Base-by-base conservation (phyloP, 1,140 invertebrate species). In the Pinna nobilis region DNA sequence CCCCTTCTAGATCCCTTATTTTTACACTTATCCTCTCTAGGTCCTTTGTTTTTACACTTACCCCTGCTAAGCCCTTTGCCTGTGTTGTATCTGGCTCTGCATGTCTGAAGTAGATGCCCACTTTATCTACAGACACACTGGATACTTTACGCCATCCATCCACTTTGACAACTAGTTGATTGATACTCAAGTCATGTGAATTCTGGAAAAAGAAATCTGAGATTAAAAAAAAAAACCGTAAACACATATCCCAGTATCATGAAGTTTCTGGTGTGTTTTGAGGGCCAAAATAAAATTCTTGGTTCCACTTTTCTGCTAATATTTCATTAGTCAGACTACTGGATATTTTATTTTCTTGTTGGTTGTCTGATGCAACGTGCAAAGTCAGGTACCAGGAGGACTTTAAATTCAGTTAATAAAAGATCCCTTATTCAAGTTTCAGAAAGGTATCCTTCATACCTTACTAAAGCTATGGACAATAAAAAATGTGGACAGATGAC, bases 101-200 rank as follows among this genome's bases (percentile, higher is more conserved):
- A 77, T 95, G 92, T 64, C 97, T 90, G 87, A 98, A 99, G 88
- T 95, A 99, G 20, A 95, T 92, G 1, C 97, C 98, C 18, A 98
- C 97, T 89, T 95, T 94, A 89, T 99, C 97, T 1, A 99, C 94
- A 2, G 95, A 96, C 1, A 99, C 94, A 18, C 97, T 96, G 65
- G 96, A 92, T 41, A 94, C 90, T 60, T 93, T 92, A 70, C 85
- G 77, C 96, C 97, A 99, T 11, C 96, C 97, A 77, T 97, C 95
- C 23, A 99, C 93, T 67, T 94, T 91, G 13, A 99, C 94, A 18
- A 93, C 91, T 47, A 99, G 92, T 87, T 97, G 96, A 90, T 98
- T 97, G 78, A 94, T 92, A 83, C 91, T 90, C 47, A 94, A 89
- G 69, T 94, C 93, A 87, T 96, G 95, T 0, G 94, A 94, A 84